Evolutionary conservation across 2,888 invertebrate species (phyloP).

Genomic region (Incurvaria masculella): DNA sequence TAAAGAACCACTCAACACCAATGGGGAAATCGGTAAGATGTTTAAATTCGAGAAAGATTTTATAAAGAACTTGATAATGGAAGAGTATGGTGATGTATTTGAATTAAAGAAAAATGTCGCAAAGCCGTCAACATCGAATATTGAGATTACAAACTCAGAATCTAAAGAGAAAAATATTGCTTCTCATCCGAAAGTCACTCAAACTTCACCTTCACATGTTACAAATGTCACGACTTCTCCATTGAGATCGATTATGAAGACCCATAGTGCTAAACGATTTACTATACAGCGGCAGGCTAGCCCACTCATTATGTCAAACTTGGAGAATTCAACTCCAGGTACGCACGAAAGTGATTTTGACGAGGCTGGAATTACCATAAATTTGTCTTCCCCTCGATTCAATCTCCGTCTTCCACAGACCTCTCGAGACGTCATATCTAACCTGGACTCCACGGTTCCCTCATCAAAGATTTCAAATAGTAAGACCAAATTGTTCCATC

Average conservation of each 20-base stretch:
- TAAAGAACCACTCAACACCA: slow-evolving; percentile 30
- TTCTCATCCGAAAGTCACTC: slow-evolving; percentile 40
- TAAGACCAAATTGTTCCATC: background rate
- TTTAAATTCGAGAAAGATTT: slow-evolving; percentile 45
- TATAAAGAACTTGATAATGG: slow-evolving; percentile 40
- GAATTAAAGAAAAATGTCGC: slow-evolving; percentile 34
- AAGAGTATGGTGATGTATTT: slow-evolving; percentile 35
- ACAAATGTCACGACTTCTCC: slow-evolving; percentile 50
- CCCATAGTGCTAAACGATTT: slow-evolving; percentile 29
- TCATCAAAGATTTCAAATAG: background rate
- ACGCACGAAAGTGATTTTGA: slow-evolving; percentile 22
- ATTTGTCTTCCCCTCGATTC: slow-evolving; percentile 43
- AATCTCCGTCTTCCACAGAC: slow-evolving; percentile 39
- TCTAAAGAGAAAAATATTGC: slow-evolving; percentile 25
- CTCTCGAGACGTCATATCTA: slow-evolving; percentile 33
- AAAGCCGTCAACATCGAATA: slow-evolving; percentile 37
- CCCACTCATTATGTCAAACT: slow-evolving; percentile 26
- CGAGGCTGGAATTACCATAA: slow-evolving; percentile 36
- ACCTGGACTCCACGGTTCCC: slow-evolving; percentile 23
- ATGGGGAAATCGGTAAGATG: slow-evolving; percentile 36
- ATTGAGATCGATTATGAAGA: no score
- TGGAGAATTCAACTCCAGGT: slow-evolving; percentile 18
- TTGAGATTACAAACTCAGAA: slow-evolving; percentile 14
- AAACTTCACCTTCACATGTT: slow-evolving; percentile 44
- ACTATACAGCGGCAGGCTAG: slow-evolving; percentile 39